A percentile compares a stretch with the other conserved stretches of the same genome.
Conservation (phyloP, 2,113 vertebrate species). For the Brachionichthys hirsutus region DNA sequence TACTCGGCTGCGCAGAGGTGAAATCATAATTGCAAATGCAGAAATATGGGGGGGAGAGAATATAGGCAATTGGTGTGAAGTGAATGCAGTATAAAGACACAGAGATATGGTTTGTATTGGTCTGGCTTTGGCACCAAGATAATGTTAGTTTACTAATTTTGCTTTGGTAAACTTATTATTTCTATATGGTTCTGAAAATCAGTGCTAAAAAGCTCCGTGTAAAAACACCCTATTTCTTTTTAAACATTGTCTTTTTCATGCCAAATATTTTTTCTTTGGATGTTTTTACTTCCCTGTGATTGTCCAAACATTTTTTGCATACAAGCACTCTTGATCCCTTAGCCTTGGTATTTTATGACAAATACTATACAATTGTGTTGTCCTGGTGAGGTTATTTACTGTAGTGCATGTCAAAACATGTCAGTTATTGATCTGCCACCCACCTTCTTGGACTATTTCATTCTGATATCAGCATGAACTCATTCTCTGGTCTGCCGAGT, state of each 20-base stretch:
- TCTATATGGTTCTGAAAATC: no score
- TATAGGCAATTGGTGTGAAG: slow-evolving; percentile 45
- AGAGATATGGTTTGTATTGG: slow-evolving; percentile 21
- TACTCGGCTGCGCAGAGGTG: slow-evolving; percentile 65
- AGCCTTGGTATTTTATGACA: slow-evolving; percentile 37
- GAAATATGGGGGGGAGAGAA: slow-evolving; percentile 32
- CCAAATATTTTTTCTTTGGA: no score
- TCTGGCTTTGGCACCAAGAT: no score
- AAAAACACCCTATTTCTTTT: no score
- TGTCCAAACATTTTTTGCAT: no score
- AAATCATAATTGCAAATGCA: slow-evolving; percentile 76
- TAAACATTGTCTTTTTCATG: no score
- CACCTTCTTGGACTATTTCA: no score
- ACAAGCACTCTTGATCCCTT: slow-evolving; percentile 36
- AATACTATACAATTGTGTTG: slow-evolving; percentile 52
- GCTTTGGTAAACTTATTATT: no score
- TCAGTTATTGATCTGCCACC: slow-evolving; percentile 58
- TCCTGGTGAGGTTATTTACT: slow-evolving; percentile 59
- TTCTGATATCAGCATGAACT: no score
- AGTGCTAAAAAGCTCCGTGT: no score
- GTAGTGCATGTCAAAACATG: slow-evolving; percentile 42
- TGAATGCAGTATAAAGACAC: slow-evolving; percentile 34
- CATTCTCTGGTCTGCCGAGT: slow-evolving; percentile 41
- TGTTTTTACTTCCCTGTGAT: no score
- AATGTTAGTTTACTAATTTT: no score